Percentiles rank a stretch among this genome's conserved stretches.
Conservation (phyloP, 1,140 invertebrate species). For the Bombus breviceps region DNA sequence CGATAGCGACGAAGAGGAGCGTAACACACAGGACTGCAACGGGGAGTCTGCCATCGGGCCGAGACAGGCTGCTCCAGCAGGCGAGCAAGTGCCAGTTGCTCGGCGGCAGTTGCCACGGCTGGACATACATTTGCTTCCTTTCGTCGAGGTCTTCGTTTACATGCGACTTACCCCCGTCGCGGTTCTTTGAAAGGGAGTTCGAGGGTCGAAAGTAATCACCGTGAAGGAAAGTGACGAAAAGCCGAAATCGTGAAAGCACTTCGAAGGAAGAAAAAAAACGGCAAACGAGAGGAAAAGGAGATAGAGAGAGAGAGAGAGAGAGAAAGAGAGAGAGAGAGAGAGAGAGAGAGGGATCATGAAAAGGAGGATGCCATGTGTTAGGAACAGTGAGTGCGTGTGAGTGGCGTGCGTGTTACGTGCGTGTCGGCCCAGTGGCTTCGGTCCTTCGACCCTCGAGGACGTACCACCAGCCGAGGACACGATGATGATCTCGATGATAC, state of each 20-base stretch:
- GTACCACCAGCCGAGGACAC: conserved; percentile 39
- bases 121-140: conserved; percentile 50
- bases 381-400: conserved; percentile 56
- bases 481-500: conserved; percentile 61
- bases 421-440: conserved; percentile 47
- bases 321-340: background rate
- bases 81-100: conserved; percentile 73
- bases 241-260: background rate
- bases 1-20: conserved; percentile 39
- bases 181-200: background rate
- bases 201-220: background rate
- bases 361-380: conserved; percentile 41
- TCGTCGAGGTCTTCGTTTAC: background rate
- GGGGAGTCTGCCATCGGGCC: conserved; percentile 60
- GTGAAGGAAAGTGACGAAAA: background rate
- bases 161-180: background rate
- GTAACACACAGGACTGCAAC: conserved; percentile 43
- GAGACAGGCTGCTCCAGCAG: conserved; percentile 56
- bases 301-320: background rate
- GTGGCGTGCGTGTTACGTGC: conserved; percentile 55
- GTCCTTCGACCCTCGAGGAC: conserved; percentile 55
- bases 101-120: conserved; percentile 74
- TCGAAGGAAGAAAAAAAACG: background rate
- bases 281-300: background rate
- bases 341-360: conserved; percentile 27